These are phyloP conservation scores for Malurus melanocephalus DNA, from an alignment of 2,113 vertebrate species.

Conservation along the genomic window DNA sequence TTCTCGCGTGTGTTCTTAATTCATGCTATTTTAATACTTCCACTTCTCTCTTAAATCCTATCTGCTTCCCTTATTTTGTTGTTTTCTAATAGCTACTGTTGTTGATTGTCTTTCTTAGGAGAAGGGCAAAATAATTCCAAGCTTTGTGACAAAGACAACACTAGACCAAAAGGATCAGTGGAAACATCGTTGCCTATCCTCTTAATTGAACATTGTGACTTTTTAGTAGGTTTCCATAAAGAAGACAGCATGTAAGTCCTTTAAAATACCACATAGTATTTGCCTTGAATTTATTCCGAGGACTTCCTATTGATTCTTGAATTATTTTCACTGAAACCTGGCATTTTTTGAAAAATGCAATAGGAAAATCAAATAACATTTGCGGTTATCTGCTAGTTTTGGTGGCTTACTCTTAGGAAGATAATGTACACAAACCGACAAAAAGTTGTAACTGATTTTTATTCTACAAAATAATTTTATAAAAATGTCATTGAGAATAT, in stretches of 20 bases:
- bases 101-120: conserved; percentile 26
- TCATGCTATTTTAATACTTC: neutral
- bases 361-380: neutral
- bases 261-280: neutral
- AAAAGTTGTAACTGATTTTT: neutral
- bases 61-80: neutral
- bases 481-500: neutral
- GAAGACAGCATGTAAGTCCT: conserved; percentile 62
- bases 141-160: neutral
- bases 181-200: conserved; percentile 76
- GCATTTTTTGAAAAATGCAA: neutral
- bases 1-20: neutral
- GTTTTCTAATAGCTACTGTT: neutral
- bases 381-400: neutral
- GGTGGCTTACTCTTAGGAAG: neutral
- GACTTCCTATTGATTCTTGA: neutral
- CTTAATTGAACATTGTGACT: conserved; percentile 66
- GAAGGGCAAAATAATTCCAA: neutral
- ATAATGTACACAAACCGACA: neutral
- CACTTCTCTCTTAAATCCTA: neutral
- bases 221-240: neutral
- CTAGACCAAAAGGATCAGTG: conserved; percentile 5
- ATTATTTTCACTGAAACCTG: neutral
- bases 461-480: neutral
- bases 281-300: neutral